These are phyloP conservation scores for Oncorhynchus tshawytscha DNA, from an alignment of 2,113 vertebrate genomes.

Conservation along the genomic window DNA sequence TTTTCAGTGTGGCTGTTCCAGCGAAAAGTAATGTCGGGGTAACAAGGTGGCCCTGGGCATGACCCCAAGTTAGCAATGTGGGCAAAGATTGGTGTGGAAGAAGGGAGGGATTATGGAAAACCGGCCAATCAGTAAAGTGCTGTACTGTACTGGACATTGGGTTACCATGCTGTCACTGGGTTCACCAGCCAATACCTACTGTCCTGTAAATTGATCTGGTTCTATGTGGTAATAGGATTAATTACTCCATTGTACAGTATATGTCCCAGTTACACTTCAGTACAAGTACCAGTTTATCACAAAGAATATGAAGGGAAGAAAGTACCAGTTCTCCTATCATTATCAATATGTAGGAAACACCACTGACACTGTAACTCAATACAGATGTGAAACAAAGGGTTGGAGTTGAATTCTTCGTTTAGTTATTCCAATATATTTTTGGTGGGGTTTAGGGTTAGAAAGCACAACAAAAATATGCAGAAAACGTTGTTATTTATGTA, in stretches of 20 bases:
- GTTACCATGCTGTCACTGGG: neutral
- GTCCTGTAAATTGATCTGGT: conserved; percentile 65
- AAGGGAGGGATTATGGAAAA: neutral
- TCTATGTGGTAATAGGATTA: conserved; percentile 62
- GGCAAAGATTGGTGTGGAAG: neutral
- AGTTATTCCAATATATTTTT: neutral
- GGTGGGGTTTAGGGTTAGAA: neutral
- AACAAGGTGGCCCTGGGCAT: neutral
- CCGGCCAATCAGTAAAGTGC: neutral
- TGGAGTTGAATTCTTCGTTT: neutral
- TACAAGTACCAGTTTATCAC: conserved; percentile 13
- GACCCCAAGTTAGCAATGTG: neutral
- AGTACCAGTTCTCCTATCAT: neutral
- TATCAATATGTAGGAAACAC: neutral
- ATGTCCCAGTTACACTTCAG: conserved; percentile 60
- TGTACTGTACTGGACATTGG: neutral
- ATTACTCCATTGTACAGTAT: conserved; percentile 63
- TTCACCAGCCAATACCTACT: neutral
- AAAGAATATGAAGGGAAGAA: too few species aligned
- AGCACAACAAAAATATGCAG: neutral
- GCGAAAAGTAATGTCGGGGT: too few species aligned
- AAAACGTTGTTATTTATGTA: too few species aligned
- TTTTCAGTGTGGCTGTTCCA: conserved; percentile 36
- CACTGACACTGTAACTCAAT: neutral
- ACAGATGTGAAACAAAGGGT: neutral